These are phyloP conservation scores for Potamilus streckersoni DNA, from an alignment of 1,140 invertebrate genomes.

Conservation along the genomic window DNA sequence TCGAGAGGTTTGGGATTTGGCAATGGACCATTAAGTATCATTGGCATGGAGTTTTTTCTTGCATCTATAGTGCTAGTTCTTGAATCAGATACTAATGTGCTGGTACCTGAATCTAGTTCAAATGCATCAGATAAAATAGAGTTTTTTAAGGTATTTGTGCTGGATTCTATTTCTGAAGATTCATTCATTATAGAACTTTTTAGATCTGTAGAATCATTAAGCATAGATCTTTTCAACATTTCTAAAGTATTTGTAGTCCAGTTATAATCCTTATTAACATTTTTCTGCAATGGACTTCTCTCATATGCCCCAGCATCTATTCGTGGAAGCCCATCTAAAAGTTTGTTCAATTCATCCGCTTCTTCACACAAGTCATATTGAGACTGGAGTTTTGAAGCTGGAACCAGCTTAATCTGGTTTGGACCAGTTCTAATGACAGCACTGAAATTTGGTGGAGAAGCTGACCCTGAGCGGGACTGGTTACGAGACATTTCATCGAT, in stretches of 20 bases:
- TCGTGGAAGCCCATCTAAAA: constrained; percentile 57
- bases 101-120: no score
- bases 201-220: neutral
- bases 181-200: neutral
- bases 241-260: constrained; percentile 29
- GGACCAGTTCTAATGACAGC: constrained; percentile 61
- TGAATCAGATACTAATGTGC: neutral
- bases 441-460: constrained; percentile 57
- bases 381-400: constrained; percentile 42
- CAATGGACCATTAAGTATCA: constrained; percentile 14
- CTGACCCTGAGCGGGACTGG: constrained; percentile 51
- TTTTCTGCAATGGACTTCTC: constrained; percentile 43
- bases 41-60: constrained; percentile 25
- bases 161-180: neutral
- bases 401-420: constrained; percentile 62
- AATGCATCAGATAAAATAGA: neutral
- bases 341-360: constrained; percentile 51
- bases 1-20: constrained; percentile 30
- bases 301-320: constrained; percentile 57
- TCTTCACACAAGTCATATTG: constrained; percentile 29
- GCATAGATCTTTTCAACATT: constrained; percentile 3
- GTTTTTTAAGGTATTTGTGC: no score
- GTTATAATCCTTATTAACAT: constrained; percentile 29
- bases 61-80: constrained; percentile 30
- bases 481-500: constrained; percentile 51